Percentiles rank a stretch among this genome's conserved stretches.
These are phyloP conservation scores for Magallana nippona DNA, from an alignment of 2,888 invertebrate genomes.

Conservation along the genomic window DNA sequence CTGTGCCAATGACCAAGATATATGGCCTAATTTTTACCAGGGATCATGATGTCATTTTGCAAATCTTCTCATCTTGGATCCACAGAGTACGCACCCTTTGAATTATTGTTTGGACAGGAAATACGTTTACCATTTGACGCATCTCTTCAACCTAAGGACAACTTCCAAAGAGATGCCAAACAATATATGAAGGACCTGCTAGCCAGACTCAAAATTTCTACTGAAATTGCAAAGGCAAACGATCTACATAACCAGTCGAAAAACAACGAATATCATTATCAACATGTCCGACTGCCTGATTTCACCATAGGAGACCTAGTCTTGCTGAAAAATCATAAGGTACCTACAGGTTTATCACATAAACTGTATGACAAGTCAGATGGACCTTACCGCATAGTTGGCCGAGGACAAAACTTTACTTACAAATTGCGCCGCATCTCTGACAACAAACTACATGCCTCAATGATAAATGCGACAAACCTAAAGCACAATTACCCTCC, in stretches of 20 bases:
- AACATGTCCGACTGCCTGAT: slow-evolving; percentile 5
- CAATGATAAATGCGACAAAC: too few relatives aligned
- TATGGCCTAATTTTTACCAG: slow-evolving; percentile 54
- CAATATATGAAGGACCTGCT: slow-evolving; percentile 25
- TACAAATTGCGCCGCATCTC: slow-evolving; percentile 31
- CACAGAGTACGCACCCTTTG: slow-evolving; percentile 52
- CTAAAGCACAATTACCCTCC: too few relatives aligned
- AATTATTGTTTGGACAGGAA: slow-evolving; percentile 49
- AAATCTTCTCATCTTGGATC: slow-evolving; percentile 48
- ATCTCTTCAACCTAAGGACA: slow-evolving; percentile 34
- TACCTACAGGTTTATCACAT: slow-evolving; percentile 31
- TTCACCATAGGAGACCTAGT: slow-evolving; percentile 40
- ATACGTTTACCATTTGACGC: slow-evolving; percentile 46
- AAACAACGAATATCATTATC: slow-evolving; percentile 39
- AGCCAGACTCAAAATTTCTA: slow-evolving; percentile 16
- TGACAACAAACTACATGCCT: too few relatives aligned
- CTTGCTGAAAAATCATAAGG: slow-evolving; percentile 37
- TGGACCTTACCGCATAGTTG: slow-evolving; percentile 38
- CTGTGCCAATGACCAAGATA: slow-evolving; percentile 48
- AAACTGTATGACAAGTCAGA: slow-evolving; percentile 44
- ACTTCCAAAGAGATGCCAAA: slow-evolving; percentile 23
- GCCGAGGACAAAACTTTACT: slow-evolving; percentile 41
- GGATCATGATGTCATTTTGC: slow-evolving; percentile 57
- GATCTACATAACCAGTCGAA: slow-evolving; percentile 35
- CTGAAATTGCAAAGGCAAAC: slow-evolving; percentile 34